These are phyloP conservation scores for Ctenopoma kingsleyae DNA, from an alignment of 2,797 vertebrate species.

Conservation along the genomic window DNA sequence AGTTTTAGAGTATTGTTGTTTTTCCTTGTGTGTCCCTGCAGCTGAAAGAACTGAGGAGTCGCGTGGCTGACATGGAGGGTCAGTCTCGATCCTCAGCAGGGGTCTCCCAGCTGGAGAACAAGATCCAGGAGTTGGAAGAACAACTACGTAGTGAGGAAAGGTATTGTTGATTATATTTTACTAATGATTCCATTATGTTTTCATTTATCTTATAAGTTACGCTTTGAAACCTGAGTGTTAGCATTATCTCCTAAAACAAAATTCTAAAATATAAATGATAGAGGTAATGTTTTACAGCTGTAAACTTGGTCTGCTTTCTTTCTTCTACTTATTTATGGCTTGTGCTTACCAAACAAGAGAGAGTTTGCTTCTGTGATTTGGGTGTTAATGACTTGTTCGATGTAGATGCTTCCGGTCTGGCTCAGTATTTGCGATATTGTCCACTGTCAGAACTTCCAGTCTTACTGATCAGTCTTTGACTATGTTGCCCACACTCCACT, in stretches of 20 bases:
- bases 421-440: too few species aligned
- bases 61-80: constrained; percentile 90
- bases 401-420: too few species aligned
- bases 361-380: too few species aligned
- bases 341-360: neutral
- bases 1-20: neutral
- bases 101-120: constrained; percentile 90
- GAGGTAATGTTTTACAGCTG: neutral
- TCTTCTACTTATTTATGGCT: neutral
- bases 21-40: constrained; percentile 56
- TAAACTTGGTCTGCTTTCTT: neutral
- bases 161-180: constrained; percentile 47
- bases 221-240: too few species aligned
- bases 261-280: neutral
- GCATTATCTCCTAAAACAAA: too few species aligned
- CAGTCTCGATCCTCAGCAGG: constrained; percentile 87
- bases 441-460: too few species aligned
- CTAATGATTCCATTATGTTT: too few species aligned
- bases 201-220: too few species aligned
- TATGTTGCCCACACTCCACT: too few species aligned
- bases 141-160: constrained; percentile 90
- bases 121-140: constrained; percentile 91
- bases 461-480: too few species aligned
- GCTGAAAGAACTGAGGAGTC: constrained; percentile 93
- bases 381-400: too few species aligned